Base-by-base conservation (phyloP, 1,140 invertebrate species). In the Marisa cornuarietis region DNA sequence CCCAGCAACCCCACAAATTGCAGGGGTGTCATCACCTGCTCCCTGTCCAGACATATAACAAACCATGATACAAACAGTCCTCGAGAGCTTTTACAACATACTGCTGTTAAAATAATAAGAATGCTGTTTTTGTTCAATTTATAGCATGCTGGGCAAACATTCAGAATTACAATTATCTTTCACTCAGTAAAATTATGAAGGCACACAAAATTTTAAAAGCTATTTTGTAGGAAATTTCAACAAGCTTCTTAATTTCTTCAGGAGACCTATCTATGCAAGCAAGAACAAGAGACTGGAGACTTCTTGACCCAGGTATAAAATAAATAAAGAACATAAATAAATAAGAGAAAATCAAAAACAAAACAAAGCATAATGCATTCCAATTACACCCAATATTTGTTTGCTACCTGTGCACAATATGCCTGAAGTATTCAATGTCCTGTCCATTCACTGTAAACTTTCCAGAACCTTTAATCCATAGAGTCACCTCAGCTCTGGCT, bases 1-100 rank as follows among this genome's bases (percentile, higher is more conserved):
- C 94, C 93, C 72, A 95, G 85, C 93, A 96, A 93, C 42, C 93
- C 93, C 78, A 94, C 93, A 86, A 98, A 95, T 83, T 95, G 93
- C 69, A 99, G 92, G 10, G 97, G 97, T 89, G 96, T 97, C 81
- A 98, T 89, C 24, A 98, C 84, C 93, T 96, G 92, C 52, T 91
- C 86, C 78, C 92, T 91, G 81, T 20, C 3, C 54, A 72, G 42
- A 26, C 9, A 52, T 1, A 72, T 54, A 72, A 0, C 1, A 61
- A 58, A 85, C 82, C 77, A 42, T 42, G 6, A 42, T 42, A 42
- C 31, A 42, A 42, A 6, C n/a, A n/a, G n/a, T n/a, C 31, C 31
- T 42, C 6, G 31, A 42, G 31, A 42, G 31, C 31, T 42, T 42
- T 42, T 42, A 42, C 31, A 42, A 42, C 31, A 42, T 42, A 6